These are phyloP conservation scores for Caenorhabditis elegans DNA, from an alignment of 1,140 invertebrate genomes.

Conservation along the genomic window WBcel235 BX284605.5:4431501-4432000, in stretches of 20 bases:
- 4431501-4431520: not conserved
- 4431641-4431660: not conserved
- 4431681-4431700: not conserved
- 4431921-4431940: too few relatives aligned
- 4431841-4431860: not conserved
- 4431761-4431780: not conserved
- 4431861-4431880: not conserved
- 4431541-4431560: conserved; percentile 9
- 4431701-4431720: not conserved
- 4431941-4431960: not conserved
- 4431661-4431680: not conserved
- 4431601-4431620: not conserved
- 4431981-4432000: not conserved
- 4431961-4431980: not conserved
- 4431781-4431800: not conserved
- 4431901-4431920: not conserved
- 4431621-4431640: conserved; percentile 2
- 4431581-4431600: not conserved
- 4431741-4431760: not conserved
- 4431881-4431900: not conserved
- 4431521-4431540: not conserved
- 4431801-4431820: not conserved
- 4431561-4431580: not conserved
- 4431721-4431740: not conserved
- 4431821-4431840: conserved; percentile 6